Evolutionary conservation across 2,888 invertebrate genomes (phyloP).

Genomic region (Lasioglossum vierecki): DNA sequence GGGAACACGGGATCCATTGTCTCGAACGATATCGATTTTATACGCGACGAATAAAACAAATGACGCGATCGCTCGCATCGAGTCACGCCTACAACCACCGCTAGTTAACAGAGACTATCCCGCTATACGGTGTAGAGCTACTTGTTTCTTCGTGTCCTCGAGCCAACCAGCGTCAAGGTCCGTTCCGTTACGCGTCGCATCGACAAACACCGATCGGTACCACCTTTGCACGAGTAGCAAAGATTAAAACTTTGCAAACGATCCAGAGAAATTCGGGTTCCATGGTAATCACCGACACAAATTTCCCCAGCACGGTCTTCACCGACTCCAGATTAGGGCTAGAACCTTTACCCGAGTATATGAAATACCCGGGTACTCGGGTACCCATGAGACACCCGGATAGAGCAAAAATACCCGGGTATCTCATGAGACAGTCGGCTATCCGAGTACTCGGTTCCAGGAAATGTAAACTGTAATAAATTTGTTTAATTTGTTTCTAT

Average conservation of each 20-base stretch:
- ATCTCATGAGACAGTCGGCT: too few relatives aligned
- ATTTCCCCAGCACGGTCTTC: too few relatives aligned
- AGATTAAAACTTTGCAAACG: neutral
- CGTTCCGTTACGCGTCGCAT: slow-evolving; percentile 34
- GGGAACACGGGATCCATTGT: neutral
- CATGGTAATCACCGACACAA: too few relatives aligned
- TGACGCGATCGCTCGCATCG: slow-evolving; percentile 19
- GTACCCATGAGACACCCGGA: too few relatives aligned
- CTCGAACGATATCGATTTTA: neutral
- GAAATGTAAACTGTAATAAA: too few relatives aligned
- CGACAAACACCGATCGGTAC: neutral
- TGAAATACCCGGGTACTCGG: too few relatives aligned
- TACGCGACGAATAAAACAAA: neutral
- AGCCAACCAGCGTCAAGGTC: slow-evolving; percentile 35
- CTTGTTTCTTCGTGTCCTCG: slow-evolving; percentile 42
- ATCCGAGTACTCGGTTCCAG: too few relatives aligned
- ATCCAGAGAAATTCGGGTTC: neutral
- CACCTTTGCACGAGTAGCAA: neutral
- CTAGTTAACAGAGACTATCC: neutral
- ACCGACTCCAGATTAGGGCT: too few relatives aligned
- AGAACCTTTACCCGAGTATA: too few relatives aligned
- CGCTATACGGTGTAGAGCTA: neutral
- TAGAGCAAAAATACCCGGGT: too few relatives aligned
- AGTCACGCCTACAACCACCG: slow-evolving; percentile 36
- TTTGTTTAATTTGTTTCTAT: too few relatives aligned